These are phyloP conservation scores for Sphaerophoria rueppellii DNA, from an alignment of 2,888 invertebrate genomes.

Conservation along the genomic window DNA sequence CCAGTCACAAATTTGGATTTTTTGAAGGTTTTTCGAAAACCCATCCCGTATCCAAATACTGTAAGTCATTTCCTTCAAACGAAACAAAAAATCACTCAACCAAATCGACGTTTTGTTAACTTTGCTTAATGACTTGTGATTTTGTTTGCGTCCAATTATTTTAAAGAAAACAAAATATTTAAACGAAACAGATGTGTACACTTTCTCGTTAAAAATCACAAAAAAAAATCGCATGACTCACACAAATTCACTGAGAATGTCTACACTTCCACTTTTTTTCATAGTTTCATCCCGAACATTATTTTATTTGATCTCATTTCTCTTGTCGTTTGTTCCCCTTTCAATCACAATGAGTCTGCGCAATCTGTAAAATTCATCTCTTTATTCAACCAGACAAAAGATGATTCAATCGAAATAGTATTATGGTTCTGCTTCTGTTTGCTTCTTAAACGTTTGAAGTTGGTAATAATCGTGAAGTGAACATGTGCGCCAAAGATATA, in stretches of 20 bases:
- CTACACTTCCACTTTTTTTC: constrained; percentile 34
- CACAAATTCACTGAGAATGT: constrained; percentile 2
- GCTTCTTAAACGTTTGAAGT: constrained; percentile 21
- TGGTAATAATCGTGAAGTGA: constrained; percentile 31
- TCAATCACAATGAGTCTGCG: constrained; percentile 59
- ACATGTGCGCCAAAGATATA: constrained; percentile 59
- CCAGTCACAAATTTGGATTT: not conserved
- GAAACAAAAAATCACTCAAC: constrained; percentile 17
- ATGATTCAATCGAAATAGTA: constrained; percentile 62
- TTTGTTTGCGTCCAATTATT: constrained; percentile 50
- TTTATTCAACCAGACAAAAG: constrained; percentile 67
- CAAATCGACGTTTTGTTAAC: constrained; percentile 36
- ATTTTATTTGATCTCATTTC: not conserved
- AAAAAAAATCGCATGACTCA: constrained; percentile 38
- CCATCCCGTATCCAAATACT: not conserved
- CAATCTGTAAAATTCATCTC: constrained; percentile 47
- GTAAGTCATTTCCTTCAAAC: not conserved
- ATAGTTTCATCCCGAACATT: constrained; percentile 41
- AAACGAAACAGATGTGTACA: constrained; percentile 62
- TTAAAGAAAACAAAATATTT: constrained; percentile 60
- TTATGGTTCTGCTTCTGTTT: constrained; percentile 26
- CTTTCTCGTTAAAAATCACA: constrained; percentile 48
- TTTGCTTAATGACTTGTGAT: constrained; percentile 39
- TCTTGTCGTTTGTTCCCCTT: constrained; percentile 11
- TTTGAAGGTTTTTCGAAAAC: not conserved